Evolutionary conservation across 2,888 invertebrate genomes (phyloP), one percentile per base, ranked within the genome.

Genomic region (Phrixothrix hirtus): DNA sequence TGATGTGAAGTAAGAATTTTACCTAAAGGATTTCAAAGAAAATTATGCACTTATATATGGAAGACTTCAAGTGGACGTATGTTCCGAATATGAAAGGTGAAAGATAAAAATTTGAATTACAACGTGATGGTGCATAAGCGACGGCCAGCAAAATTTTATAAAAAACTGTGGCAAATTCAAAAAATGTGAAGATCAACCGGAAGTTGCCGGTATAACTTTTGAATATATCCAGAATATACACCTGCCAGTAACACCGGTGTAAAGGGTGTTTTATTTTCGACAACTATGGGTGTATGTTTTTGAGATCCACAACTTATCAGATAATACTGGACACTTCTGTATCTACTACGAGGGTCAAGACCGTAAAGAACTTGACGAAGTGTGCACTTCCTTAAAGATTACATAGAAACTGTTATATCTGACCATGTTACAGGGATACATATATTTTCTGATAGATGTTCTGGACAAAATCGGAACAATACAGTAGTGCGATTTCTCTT

Each of bases 221-320:
- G 58, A 62, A 45, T 64, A 48, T 31, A 64, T 62, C 46, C 59
- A 63, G 36, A 64, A 64, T 43, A 34, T 61, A n/a, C 62, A 57
- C 11, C 27, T 64, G n/a, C 62, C 61, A 0, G 12, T 11, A 6
- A 53, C 60, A 25, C 62, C 64, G n/a, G 64, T 63, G 1, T 60
- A 63, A 43, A 57, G 61, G 13, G 50, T 62, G 2, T 62, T 64
- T 49, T 62, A 65, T 44, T 31, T 48, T 10, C 36, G 59, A 13
- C 60, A 64, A 36, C 47, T 63, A 2, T 59, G 53, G n/a, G n/a
- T n/a, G n/a, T n/a, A n/a, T n/a, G n/a, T n/a, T n/a, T n/a, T n/a
- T n/a, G n/a, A n/a, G n/a, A n/a, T n/a, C n/a, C n/a, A n/a, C n/a
- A n/a, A n/a, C n/a, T n/a, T n/a, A n/a, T n/a, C n/a, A n/a, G n/a